These are phyloP conservation scores for Hyperoplus lanceolatus DNA, from an alignment of 2,797 vertebrate genomes.

Conservation along the genomic window DNA sequence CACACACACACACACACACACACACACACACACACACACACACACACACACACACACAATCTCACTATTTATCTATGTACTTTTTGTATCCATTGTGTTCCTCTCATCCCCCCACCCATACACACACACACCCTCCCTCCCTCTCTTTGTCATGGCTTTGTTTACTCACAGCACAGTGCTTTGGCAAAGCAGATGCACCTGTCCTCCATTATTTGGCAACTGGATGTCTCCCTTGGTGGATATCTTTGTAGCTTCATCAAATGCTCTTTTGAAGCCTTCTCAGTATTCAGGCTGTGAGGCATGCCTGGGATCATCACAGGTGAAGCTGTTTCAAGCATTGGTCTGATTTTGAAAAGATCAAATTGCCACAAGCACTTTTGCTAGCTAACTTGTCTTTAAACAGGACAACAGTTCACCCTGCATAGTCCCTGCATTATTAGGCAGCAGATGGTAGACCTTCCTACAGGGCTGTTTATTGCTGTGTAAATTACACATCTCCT, in stretches of 20 bases:
- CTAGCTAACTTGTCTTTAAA: slow-evolving; percentile 56
- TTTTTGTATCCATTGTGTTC: slow-evolving; percentile 22
- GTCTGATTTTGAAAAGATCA: slow-evolving; percentile 72
- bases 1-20: slow-evolving; percentile 15
- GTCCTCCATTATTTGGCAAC: slow-evolving; percentile 65
- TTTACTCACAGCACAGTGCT: slow-evolving; percentile 46
- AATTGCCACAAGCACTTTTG: slow-evolving; percentile 64
- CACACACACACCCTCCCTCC: neutral
- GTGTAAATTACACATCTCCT: slow-evolving; percentile 11
- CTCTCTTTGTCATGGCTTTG: slow-evolving; percentile 63
- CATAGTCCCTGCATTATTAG: slow-evolving; percentile 29
- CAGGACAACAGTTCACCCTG: slow-evolving; percentile 16
- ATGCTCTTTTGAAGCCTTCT: slow-evolving; percentile 69
- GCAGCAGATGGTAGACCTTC: slow-evolving; percentile 19
- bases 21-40: neutral
- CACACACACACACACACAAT: slow-evolving; percentile 12
- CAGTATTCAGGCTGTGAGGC: slow-evolving; percentile 58
- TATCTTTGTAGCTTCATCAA: slow-evolving; percentile 69
- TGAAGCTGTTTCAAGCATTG: slow-evolving; percentile 55
- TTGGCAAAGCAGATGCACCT: slow-evolving; percentile 63
- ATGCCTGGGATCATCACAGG: slow-evolving; percentile 55
- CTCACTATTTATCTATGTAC: slow-evolving; percentile 13
- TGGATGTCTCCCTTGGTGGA: slow-evolving; percentile 61
- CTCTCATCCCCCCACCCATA: neutral
- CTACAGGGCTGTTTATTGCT: neutral